These are phyloP conservation scores for Montipora capitata DNA, from an alignment of 92 coral and sea anemone genomes.

Conservation along the genomic window DNA sequence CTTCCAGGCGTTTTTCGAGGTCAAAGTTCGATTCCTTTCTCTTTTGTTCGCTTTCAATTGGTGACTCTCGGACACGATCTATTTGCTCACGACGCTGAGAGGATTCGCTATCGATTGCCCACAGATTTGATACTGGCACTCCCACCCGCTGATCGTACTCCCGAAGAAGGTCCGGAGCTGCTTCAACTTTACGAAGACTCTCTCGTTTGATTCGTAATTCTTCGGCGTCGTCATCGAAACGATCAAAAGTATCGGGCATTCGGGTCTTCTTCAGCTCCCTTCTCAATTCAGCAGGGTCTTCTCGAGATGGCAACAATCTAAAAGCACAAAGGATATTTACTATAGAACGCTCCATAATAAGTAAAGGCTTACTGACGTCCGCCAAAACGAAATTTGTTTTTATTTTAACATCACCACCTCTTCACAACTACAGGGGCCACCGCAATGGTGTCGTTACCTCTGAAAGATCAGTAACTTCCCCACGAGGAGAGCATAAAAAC, in stretches of 20 bases:
- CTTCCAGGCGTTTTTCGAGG: slow-evolving; percentile 75
- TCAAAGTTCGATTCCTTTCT: slow-evolving; percentile 65
- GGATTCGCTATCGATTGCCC: slow-evolving; percentile 93
- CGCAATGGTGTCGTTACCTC: no score
- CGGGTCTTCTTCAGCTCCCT: slow-evolving; percentile 84
- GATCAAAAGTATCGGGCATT: slow-evolving; percentile 54
- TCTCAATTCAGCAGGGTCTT: slow-evolving; percentile 80
- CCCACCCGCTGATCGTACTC: slow-evolving; percentile 91
- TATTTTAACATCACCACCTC: no score
- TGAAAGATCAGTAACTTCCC: no score
- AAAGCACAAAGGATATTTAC: not conserved
- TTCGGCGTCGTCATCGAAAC: slow-evolving; percentile 54
- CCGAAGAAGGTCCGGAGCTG: slow-evolving; percentile 71
- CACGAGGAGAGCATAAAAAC: no score
- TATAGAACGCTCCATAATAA: no score
- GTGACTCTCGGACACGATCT: slow-evolving; percentile 73
- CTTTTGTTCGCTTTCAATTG: slow-evolving; percentile 73
- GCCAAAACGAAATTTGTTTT: no score
- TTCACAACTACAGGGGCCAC: no score
- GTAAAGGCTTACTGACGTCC: no score
- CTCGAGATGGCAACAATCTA: slow-evolving; percentile 84
- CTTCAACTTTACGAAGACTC: slow-evolving; percentile 91
- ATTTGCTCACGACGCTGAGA: slow-evolving; percentile 76
- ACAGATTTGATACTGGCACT: slow-evolving; percentile 91
- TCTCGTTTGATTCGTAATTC: slow-evolving; percentile 78